Evolutionary conservation across 1,140 invertebrate species (phyloP).

Genomic region (Chironomus striatipennis): DNA sequence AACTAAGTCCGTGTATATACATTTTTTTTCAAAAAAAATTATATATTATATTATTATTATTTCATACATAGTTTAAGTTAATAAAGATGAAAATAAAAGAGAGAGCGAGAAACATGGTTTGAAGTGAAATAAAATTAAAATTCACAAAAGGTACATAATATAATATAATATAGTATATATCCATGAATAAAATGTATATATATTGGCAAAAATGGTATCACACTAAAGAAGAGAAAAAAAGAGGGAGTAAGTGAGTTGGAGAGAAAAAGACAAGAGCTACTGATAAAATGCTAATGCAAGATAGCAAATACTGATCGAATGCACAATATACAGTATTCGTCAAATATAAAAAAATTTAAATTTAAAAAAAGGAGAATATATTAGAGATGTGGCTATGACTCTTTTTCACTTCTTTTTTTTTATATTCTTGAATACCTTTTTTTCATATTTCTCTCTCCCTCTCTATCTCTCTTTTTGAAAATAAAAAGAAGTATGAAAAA

Average conservation of each 20-base stretch:
- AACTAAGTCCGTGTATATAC: background rate
- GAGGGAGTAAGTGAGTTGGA: too few species aligned
- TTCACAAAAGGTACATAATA: conserved; percentile 12
- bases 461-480: background rate
- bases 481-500: too few species aligned
- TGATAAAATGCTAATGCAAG: conserved; percentile 21
- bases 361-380: background rate
- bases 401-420: too few species aligned
- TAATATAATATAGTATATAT: background rate
- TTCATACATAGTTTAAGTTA: conserved; percentile 5
- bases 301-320: background rate
- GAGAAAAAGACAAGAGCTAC: background rate
- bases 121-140: conserved; percentile 20
- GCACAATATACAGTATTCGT: background rate
- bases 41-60: background rate
- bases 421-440: conserved; percentile 12
- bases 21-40: background rate
- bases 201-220: conserved; percentile 9
- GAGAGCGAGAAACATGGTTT: background rate
- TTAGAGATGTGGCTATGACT: background rate
- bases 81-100: conserved; percentile 5
- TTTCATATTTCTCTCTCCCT: background rate
- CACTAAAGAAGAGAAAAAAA: conserved; percentile 1
- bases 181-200: background rate
- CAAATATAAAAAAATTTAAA: background rate